Evolutionary conservation across 1,140 invertebrate genomes (phyloP).

Genomic region (Atta texana): DNA sequence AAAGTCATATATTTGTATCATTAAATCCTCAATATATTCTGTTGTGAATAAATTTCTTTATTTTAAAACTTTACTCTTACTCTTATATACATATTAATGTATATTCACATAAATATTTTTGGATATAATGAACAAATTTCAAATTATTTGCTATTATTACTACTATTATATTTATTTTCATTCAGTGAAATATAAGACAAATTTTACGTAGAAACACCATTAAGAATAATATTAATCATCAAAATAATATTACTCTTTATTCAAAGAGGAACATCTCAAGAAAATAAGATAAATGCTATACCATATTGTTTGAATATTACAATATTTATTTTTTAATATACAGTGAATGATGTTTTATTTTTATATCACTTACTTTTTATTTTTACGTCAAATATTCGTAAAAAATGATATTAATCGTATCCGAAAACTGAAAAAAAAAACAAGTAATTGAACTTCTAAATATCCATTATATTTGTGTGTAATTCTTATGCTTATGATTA

Average conservation of each 20-base stretch:
- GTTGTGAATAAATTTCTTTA: neutral
- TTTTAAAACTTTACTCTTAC: slow-evolving; percentile 2
- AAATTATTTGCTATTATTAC: neutral
- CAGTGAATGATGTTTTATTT: neutral
- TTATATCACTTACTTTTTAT: neutral
- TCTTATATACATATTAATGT: neutral
- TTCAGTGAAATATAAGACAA: neutral
- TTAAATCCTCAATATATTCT: slow-evolving; percentile 3
- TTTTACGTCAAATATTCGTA: neutral
- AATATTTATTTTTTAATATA: neutral
- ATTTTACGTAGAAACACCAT: neutral
- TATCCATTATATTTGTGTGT: neutral
- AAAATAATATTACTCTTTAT: neutral
- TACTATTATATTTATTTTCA: neutral
- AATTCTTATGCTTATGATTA: neutral
- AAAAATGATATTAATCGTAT: neutral
- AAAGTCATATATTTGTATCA: neutral
- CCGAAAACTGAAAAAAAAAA: neutral
- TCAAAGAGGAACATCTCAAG: neutral
- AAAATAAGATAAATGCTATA: neutral
- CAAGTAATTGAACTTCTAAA: neutral
- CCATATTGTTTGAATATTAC: neutral
- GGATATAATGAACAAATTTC: neutral
- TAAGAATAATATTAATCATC: neutral
- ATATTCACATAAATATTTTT: neutral